Percentiles rank a stretch among this genome's conserved stretches.
phyloP scores from a whole-genome alignment of 2,113 vertebrate species.

The Panthera uncia region DNA sequence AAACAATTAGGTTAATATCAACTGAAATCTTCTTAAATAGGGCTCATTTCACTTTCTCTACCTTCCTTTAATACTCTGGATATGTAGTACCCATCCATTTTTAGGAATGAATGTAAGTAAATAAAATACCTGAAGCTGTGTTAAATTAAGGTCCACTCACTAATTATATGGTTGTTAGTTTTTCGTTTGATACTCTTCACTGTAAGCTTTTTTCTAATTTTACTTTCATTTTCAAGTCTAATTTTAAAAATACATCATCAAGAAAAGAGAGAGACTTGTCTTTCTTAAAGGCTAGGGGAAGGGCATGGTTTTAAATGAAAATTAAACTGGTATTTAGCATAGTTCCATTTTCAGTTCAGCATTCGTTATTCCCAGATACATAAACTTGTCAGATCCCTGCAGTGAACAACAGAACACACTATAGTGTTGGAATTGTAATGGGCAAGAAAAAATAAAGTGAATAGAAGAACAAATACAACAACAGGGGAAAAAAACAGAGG shows the following conservation, averaged over 20 bases:
- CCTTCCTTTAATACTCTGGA: not conserved
- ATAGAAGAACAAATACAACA: not conserved
- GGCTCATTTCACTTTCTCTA: not conserved
- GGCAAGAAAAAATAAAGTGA: not conserved
- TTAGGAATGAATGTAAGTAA: not conserved
- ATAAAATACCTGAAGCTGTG: not conserved
- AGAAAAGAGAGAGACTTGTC: not conserved
- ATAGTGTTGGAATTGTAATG: not conserved
- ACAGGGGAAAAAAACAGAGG: too few relatives aligned
- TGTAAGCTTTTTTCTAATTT: not conserved
- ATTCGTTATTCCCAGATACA: not conserved
- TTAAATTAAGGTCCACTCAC: not conserved
- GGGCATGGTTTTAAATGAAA: not conserved
- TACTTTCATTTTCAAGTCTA: not conserved
- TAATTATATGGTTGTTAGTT: not conserved
- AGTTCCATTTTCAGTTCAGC: not conserved
- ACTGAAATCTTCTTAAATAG: not conserved
- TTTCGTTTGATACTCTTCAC: not conserved
- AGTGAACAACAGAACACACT: not conserved
- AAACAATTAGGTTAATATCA: not conserved
- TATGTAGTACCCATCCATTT: not conserved
- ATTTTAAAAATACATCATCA: not conserved
- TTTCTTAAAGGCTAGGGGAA: not conserved
- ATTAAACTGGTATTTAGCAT: not conserved
- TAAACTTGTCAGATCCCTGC: not conserved